phyloP scores from a whole-genome alignment of 2,888 invertebrate genomes.

The Nomada hirtipes region DNA sequence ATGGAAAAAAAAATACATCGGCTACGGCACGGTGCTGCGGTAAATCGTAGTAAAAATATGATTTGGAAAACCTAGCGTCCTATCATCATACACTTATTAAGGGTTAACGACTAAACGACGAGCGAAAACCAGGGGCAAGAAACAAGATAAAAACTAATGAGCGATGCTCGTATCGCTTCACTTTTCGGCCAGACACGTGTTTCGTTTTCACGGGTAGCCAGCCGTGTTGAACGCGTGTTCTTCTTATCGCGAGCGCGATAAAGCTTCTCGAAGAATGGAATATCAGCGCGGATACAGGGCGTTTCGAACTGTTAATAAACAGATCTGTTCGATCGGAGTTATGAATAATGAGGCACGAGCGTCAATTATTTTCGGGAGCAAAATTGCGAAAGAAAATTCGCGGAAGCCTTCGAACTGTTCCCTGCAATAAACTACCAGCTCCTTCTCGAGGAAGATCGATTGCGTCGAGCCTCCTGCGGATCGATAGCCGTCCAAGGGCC shows the following conservation, averaged over 20 bases:
- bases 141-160: slow-evolving; percentile 25
- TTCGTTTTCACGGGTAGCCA: slow-evolving; percentile 17
- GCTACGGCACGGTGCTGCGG: too few relatives aligned
- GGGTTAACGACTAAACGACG: slow-evolving; percentile 13
- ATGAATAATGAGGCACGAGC: not conserved
- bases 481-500: slow-evolving; percentile 12
- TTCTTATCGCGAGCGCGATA: slow-evolving; percentile 25
- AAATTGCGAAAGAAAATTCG: not conserved
- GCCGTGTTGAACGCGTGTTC: slow-evolving; percentile 37
- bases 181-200: slow-evolving; percentile 38
- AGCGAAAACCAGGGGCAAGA: not conserved
- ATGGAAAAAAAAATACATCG: too few relatives aligned
- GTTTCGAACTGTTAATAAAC: not conserved
- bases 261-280: slow-evolving; percentile 9
- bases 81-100: too few relatives aligned
- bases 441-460: slow-evolving; percentile 4
- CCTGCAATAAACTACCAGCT: not conserved
- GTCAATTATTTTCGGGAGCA: not conserved
- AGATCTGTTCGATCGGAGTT: not conserved
- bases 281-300: not conserved
- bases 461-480: not conserved
- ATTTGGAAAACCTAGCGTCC: too few relatives aligned
- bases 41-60: too few relatives aligned
- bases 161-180: not conserved
- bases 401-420: too few relatives aligned